Conservation (phyloP, 2,888 invertebrate genomes). For the Panzeria rudis region DNA sequence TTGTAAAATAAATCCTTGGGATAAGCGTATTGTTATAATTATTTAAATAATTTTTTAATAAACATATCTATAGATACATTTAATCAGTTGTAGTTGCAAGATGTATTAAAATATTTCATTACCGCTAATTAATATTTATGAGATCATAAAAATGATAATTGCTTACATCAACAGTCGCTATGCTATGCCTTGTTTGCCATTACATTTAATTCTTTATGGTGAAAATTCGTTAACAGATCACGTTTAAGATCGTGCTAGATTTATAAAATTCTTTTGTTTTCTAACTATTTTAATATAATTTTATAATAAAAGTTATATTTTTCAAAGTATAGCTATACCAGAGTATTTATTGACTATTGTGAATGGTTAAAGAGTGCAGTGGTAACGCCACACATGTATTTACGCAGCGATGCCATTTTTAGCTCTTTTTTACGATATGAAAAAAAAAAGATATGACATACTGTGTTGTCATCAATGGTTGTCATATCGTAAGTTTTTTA, state of each 20-base stretch:
- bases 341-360: too few species aligned
- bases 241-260: slow-evolving; percentile 62
- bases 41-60: not conserved
- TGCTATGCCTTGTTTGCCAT: not conserved
- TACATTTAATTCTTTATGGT: slow-evolving; percentile 1
- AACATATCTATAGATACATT: not conserved
- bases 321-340: too few species aligned
- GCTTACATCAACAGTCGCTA: not conserved
- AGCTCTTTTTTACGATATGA: too few species aligned
- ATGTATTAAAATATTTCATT: slow-evolving; percentile 3
- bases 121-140: slow-evolving; percentile 33
- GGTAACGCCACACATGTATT: too few species aligned
- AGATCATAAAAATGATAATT: slow-evolving; percentile 14
- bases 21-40: not conserved
- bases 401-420: too few species aligned
- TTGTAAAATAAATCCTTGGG: not conserved
- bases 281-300: not conserved
- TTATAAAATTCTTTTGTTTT: slow-evolving; percentile 39
- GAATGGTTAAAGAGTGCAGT: too few species aligned
- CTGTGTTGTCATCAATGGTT: too few species aligned
- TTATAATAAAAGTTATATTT: too few species aligned
- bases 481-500: too few species aligned
- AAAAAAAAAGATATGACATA: too few species aligned
- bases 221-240: slow-evolving; percentile 55
- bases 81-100: not conserved